Evolutionary conservation across 1,140 invertebrate genomes (phyloP).

Genomic region (Scaptomyza pallida): DNA sequence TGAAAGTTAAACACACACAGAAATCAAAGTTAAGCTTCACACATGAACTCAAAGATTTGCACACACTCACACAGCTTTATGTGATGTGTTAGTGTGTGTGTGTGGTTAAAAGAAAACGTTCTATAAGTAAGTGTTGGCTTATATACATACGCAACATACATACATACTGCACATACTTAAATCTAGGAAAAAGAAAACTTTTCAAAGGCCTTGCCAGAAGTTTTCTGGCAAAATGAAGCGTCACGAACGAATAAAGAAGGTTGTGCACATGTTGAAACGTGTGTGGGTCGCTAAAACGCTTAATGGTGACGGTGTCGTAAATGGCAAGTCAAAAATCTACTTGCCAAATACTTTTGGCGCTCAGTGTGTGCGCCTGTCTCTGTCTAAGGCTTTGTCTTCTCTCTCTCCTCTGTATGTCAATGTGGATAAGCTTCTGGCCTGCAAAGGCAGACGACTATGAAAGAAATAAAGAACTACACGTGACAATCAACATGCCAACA

Average conservation of each 20-base stretch:
- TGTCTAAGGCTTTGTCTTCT: neutral
- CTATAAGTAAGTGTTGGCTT: constrained; percentile 36
- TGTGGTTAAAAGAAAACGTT: constrained; percentile 50
- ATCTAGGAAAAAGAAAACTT: constrained; percentile 38
- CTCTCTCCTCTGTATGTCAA: constrained; percentile 5
- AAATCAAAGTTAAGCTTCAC: constrained; percentile 55
- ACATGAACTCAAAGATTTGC: constrained; percentile 48
- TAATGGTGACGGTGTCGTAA: constrained; percentile 48
- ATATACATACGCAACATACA: neutral
- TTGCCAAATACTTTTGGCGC: constrained; percentile 74
- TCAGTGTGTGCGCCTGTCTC: constrained; percentile 21
- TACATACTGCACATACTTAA: constrained; percentile 28
- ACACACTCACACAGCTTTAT: constrained; percentile 41
- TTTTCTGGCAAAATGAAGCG: constrained; percentile 27
- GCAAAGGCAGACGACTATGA: constrained; percentile 40
- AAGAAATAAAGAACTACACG: constrained; percentile 37
- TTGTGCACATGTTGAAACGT: constrained; percentile 3
- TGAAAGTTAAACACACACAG: constrained; percentile 62
- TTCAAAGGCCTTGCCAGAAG: constrained; percentile 38
- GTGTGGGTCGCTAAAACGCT: constrained; percentile 38
- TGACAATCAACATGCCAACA: constrained; percentile 77
- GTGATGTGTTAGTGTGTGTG: constrained; percentile 43
- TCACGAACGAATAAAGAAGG: constrained; percentile 22
- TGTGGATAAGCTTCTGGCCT: constrained; percentile 51
- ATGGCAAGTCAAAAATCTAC: constrained; percentile 78